A percentile compares a stretch with the other conserved stretches of the same genome.
These are phyloP conservation scores for Chironex yamaguchii DNA, from an alignment of 30 jellyfish, hydroid and myxozoan species.

Conservation along the genomic window DNA sequence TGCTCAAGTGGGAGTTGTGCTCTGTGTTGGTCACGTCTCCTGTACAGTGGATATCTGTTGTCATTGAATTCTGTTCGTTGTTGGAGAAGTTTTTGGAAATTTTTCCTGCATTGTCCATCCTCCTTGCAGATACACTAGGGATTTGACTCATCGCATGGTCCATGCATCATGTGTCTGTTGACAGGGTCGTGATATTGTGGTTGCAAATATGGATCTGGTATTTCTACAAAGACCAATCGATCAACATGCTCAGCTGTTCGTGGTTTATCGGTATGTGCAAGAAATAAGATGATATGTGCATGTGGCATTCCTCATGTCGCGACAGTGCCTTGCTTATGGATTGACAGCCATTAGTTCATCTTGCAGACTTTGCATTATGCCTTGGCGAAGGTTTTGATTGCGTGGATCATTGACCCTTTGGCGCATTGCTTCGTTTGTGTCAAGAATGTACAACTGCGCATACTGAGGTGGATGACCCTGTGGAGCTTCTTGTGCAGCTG, in stretches of 20 bases:
- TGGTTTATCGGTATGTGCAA: conserved; percentile 67
- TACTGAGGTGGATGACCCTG: conserved; percentile 32
- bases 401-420: conserved; percentile 18
- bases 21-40: conserved; percentile 57
- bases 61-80: conserved; percentile 44
- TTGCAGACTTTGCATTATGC: conserved; percentile 13
- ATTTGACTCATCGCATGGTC: conserved; percentile 68
- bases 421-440: conserved; percentile 18
- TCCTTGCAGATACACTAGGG: conserved; percentile 69
- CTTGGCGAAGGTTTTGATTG: conserved; percentile 11
- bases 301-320: conserved; percentile 73
- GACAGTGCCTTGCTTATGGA: conserved; percentile 23
- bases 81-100: conserved; percentile 33
- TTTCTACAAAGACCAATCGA: conserved; percentile 74
- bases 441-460: conserved; percentile 66
- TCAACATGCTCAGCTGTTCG: conserved; percentile 76
- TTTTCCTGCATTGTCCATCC: conserved; percentile 72
- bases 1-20: conserved; percentile 61
- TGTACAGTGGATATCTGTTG: conserved; percentile 81
- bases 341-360: conserved; percentile 28
- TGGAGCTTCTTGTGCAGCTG: conserved; percentile 28
- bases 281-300: conserved; percentile 67
- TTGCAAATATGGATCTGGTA: conserved; percentile 62
- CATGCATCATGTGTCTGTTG: conserved; percentile 74
- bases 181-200: conserved; percentile 48